Evolutionary conservation across 2,797 vertebrate genomes (phyloP), one percentile per base, ranked within the genome.

Genomic region (Lepilemur septentrionalis): DNA sequence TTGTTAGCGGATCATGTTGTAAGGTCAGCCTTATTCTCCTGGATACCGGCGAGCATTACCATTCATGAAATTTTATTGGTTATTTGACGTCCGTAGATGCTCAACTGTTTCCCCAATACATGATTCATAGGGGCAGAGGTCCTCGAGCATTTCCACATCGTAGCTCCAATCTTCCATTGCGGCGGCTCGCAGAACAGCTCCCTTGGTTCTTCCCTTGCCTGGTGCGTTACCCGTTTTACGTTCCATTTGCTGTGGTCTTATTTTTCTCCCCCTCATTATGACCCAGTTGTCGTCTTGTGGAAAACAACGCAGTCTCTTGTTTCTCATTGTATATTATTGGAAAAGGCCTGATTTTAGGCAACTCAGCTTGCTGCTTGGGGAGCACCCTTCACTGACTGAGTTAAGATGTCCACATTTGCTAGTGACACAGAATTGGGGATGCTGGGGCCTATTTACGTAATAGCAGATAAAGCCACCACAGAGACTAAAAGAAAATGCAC

Each of bases 111-210:
- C 79, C 94, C 76, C 52, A 38, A 96, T 97, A 11, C 87, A 91
- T 97, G 94, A 98, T 97, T 98, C 98, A 98, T 85, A 70, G 98
- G 96, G 98, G 92, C 97, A 98, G 97, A 98, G 98, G 97, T 97
- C 97, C 88, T 11, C 0, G 46, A 41, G 79, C 69, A 91, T 97
- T 94, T 98, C 97, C 82, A 46, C 89, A 94, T 75, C 18, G 46
- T 6, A 88, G 84, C 76, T 67, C 80, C 38, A 48, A 32, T 94
- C 28, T 86, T 18, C 14, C 0, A 32, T 22, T 3, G 4, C n/a
- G 41, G 6, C 18, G 23, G 11, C 94, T 93, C 79, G 63, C 91
- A n/a, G 28, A 82, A 72, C 0, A 0, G 32, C 0, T 65, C 30
- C 15, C 0, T 0, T 8, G 50, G 38, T 12, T 57, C 72, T 90